Percentiles rank a stretch among this genome's conserved stretches.
Evolutionary conservation across 2,797 vertebrate species (phyloP).

Genomic region (Scolopax rusticola): DNA sequence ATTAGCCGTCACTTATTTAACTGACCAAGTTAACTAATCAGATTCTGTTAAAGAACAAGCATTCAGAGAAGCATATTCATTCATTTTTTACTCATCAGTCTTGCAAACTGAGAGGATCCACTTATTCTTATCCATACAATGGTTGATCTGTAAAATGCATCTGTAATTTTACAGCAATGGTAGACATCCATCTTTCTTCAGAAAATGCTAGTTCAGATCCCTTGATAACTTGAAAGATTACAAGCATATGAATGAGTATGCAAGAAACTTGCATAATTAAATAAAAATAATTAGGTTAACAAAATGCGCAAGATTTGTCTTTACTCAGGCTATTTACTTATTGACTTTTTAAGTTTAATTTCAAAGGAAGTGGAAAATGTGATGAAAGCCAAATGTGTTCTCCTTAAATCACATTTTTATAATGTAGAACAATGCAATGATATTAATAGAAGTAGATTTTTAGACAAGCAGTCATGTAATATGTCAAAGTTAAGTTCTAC

Average conservation of each 20-base stretch:
- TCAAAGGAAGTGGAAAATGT: background rate
- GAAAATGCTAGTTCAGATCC: background rate
- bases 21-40: background rate
- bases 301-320: background rate
- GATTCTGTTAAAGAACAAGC: background rate
- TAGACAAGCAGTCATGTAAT: constrained; percentile 4
- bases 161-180: background rate
- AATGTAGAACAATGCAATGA: background rate
- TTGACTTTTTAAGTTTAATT: background rate
- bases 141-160: background rate
- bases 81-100: background rate
- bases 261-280: constrained; percentile 34
- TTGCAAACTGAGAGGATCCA: background rate
- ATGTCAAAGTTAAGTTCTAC: background rate
- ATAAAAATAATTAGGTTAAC: background rate
- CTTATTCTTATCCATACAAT: background rate
- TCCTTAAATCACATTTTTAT: background rate
- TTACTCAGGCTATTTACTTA: background rate
- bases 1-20: constrained; percentile 7
- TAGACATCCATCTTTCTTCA: constrained; percentile 7
- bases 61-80: constrained; percentile 2
- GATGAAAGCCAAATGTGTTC: background rate
- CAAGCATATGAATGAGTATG: background rate
- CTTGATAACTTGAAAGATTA: constrained; percentile 21
- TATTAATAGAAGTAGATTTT: constrained; percentile 14